Base-by-base conservation (phyloP, 1,140 invertebrate species). In the Conus betulinus region DNA sequence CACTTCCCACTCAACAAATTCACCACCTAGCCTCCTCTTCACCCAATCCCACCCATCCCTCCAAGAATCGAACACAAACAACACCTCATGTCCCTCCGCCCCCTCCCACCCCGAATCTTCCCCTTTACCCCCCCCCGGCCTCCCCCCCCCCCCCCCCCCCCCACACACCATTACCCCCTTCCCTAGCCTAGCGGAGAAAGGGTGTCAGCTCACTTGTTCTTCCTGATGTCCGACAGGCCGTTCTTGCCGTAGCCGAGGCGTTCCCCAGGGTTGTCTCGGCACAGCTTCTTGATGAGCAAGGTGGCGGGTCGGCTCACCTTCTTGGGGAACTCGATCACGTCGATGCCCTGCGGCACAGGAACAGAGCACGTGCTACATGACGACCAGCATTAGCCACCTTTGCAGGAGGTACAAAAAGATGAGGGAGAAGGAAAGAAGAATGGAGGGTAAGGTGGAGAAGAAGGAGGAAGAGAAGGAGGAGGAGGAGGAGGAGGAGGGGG, bases 291-390 rank as follows among this genome's bases (percentile, higher is more conserved):
- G 88, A 96, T 96, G n/a, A 96, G 91, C 8, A 93, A 87, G 60
- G 93, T 91, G 25, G 95, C 95, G 86, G 93, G 94, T 71, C 93
- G 92, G 13, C 93, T 92, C n/a, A 96, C 94, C 88, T 93, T 93
- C 88, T 95, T 94, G 27, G 94, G 94, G 89, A 95, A 95, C 82
- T 95, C 94, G n/a, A 96, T 98, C 53, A 98, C 98, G 95, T 99
- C 99, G 83, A 99, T 99, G 85, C 99, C 99, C 95, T 87, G 74
- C 13, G 8, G 11, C 51, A 13, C 67, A 74, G 52, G 8, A 25
- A 78, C 25, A 78, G 76, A 78, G 76, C 27, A 74, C 20, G 23
- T 20, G n/a, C 67, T 5, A 25, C 7, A 7, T 17, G 67, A 74
- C n/a, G n/a, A n/a, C n/a, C n/a, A n/a, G n/a, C n/a, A n/a, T n/a